Evolutionary conservation across 2,113 vertebrate species (phyloP), one percentile per base, ranked within the genome.

Genomic region (Syngnathus scovelli): DNA sequence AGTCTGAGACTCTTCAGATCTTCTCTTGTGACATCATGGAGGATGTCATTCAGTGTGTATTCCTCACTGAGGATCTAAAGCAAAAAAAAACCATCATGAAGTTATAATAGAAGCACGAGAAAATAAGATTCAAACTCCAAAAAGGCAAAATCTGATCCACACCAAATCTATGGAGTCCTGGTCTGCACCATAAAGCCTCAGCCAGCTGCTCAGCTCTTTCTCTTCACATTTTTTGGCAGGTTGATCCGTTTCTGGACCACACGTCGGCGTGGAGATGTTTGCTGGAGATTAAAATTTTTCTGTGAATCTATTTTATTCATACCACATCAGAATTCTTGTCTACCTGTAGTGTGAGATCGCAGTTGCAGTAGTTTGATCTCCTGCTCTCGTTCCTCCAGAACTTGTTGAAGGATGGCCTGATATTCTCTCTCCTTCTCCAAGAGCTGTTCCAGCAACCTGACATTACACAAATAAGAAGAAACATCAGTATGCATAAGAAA

Each of bases 351-450:
- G 71, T 94, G 91, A 69, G 93, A 93, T 76, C 93, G 93, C 70
- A 92, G 89, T 84, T 86, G 93, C 79, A 99, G 89, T 69, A 93
- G 90, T 87, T 91, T 93, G 87, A 99, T 98, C 85, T 99, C 95
- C 75, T 94, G 92, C 63, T 95, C 93, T 79, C 94, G 93, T 88
- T 98, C 96, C 80, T 96, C 93, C 88, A 99, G 93, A 74, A 96
- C 94, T 83, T 94, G 95, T 78, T 94, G 94, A 78, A 99, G 89
- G 55, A 99, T 90, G 72, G 88, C 86, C 80, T 98, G 96, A 68
- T 98, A 96, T 87, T 98, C 95, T 78, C 90, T 90, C 88, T 99
- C 97, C 85, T 94, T 97, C 77, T 93, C 94, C 85, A 99, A 76
- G 72, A 99, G 76, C 83, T 97, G 93, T 73, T 99, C 94, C 70